Base-by-base conservation (phyloP, 2,888 invertebrate species). In the Dasysyrphus tricinctus region DNA sequence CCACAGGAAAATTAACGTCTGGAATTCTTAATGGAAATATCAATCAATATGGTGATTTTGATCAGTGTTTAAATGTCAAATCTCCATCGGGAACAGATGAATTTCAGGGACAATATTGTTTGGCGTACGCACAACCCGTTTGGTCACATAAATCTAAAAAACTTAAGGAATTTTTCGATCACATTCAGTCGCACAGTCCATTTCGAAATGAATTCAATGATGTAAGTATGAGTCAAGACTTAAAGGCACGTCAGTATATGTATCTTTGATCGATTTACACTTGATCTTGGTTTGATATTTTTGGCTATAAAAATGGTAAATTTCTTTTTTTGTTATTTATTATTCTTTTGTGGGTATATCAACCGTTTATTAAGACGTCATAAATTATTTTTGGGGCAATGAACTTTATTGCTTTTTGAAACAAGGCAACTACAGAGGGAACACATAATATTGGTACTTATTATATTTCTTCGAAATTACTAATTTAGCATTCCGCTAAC, bases 1-100 rank as follows among this genome's bases (percentile, higher is more conserved):
- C 95, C 5, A 94, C 94, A 9, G 95, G 94, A n/a, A 95, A 95
- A 91, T 90, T 95, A 42, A 94, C 95, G 44, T 94, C 95, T 12
- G 95, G 95, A 51, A 92, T 95, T 63, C 90, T 95, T 51, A 94
- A 93, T 89, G 95, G 95, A 69, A 95, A 95, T 89, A 93, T 95
- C 47, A 95, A 95, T 92, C 95, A 95, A 89, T 93, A 94, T 57
- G 95, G 95, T 3, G 95, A 92, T 89, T 95, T 92, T 67, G 92
- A 92, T 89, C 92, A 92, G 84, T 92, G 92, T 65, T 65, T 92
- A 86, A 88, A 89, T 59, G 88, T 91, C 5, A 88, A 90, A 19
- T 89, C 90, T 49, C 80, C 88, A 14, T 44, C 70, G 24, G 74
- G 59, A 37, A 19, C 24, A 0, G 82, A 86, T n/a, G 39, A 70